phyloP scores from a whole-genome alignment of 2,797 vertebrate genomes.

The Pachyuromys duprasi region DNA sequence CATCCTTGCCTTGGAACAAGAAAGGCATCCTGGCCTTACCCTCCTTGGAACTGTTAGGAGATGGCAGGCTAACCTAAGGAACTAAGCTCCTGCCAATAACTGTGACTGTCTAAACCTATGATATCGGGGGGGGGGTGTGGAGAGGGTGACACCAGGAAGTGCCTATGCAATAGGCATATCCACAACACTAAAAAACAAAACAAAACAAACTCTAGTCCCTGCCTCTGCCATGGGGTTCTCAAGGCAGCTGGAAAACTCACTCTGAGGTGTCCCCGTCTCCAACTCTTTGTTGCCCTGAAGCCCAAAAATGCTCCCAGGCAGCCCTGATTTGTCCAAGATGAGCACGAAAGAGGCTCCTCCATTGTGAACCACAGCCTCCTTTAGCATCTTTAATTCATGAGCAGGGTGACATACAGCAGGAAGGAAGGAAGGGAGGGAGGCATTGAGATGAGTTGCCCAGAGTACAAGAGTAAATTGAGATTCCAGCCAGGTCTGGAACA shows the following conservation, averaged over 20 bases:
- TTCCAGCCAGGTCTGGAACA: not conserved
- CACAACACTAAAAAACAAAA: not conserved
- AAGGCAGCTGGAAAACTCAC: conserved; percentile 40
- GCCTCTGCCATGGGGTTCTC: not conserved
- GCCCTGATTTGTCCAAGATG: conserved; percentile 59
- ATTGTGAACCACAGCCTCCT: not conserved
- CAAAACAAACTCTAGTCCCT: not conserved
- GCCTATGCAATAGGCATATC: not conserved
- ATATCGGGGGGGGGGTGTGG: not conserved
- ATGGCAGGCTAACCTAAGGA: not conserved
- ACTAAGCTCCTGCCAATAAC: not conserved
- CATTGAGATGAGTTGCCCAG: not conserved
- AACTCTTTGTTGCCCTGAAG: conserved; percentile 50
- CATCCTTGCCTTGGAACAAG: not conserved
- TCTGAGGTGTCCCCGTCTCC: conserved; percentile 51
- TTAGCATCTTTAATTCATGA: conserved; percentile 69
- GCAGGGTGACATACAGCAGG: not conserved
- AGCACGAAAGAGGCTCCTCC: conserved; percentile 1
- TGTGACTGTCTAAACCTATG: not conserved
- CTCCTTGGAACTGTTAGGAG: conserved; percentile 19
- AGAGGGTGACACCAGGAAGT: not conserved
- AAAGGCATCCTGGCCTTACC: not conserved
- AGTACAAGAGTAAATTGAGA: not conserved
- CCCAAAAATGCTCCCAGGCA: conserved; percentile 10
- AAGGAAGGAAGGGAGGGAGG: not conserved